phyloP scores from a whole-genome alignment of 2,113 vertebrate genomes.

The Peucedramus taeniatus region DNA sequence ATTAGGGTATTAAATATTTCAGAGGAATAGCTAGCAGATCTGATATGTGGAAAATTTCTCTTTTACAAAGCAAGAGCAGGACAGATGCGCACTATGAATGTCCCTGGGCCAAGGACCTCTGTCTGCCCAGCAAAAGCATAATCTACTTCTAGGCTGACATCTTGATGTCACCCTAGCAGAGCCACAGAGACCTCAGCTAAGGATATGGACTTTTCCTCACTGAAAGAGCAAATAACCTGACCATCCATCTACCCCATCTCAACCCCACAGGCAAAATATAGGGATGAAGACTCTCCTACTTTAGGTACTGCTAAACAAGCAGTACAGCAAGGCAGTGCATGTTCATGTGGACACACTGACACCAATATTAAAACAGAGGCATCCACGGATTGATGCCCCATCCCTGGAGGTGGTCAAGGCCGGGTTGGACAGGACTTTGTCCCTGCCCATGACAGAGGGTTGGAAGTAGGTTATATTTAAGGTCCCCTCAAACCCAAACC shows the following conservation, averaged over 20 bases:
- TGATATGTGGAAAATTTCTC: neutral
- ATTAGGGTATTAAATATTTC: neutral
- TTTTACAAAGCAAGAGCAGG: neutral
- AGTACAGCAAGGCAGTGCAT: neutral
- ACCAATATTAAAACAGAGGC: neutral
- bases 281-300: neutral
- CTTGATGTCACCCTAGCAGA: neutral
- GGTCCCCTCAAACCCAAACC: neutral
- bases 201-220: neutral
- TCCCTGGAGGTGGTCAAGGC: neutral
- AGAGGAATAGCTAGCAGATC: neutral
- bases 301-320: neutral
- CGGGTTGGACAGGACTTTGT: neutral
- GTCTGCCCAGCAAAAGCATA: neutral
- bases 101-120: neutral
- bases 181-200: neutral
- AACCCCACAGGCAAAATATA: neutral
- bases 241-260: neutral
- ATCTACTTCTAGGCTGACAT: neutral
- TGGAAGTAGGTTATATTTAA: neutral
- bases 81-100: neutral
- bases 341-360: fast-evolving
- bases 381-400: neutral
- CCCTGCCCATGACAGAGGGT: neutral
- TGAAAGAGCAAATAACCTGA: neutral